Evolutionary conservation across 2,797 vertebrate species (phyloP), one percentile per base, ranked within the genome.

Genomic region (Carapus acus): DNA sequence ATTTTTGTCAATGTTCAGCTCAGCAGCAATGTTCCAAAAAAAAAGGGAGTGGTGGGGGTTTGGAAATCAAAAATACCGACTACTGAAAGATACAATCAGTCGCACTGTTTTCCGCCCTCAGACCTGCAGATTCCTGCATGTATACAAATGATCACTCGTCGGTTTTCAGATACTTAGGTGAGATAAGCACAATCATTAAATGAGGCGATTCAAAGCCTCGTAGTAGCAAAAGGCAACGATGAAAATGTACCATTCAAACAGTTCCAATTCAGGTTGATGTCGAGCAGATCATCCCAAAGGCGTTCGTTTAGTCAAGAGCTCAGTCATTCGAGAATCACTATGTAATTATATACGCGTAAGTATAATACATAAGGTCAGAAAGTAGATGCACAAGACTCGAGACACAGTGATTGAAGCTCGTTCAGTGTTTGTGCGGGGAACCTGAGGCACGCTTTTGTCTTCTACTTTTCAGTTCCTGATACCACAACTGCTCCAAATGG

Each of bases 161-260:
- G 48, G 24, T 56, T 54, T 70, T 39, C 37, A 36, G 34, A 36
- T 36, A 36, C 11, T 36, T 36, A 48, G 57, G 48, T 31, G 3
- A 38, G 62, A 49, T 69, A 65, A 72, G 56, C 77, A 79, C 77
- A 77, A 65, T 76, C 43, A 6, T 79, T 44, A 48, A 67, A 72
- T 51, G 65, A 81, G 59, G 54, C 71, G n/a, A 40, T 43, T 54
- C 21, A 55, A 52, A 58, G 67, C 73, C 71, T 78, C 69, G 62
- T 9, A 56, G 55, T 53, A 68, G 73, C 67, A 76, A 76, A 83
- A 83, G 84, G 78, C 77, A 79, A 78, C 69, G 20, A 38, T 65
- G 41, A 57, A 67, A 67, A 41, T 19, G 14, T 41, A 17, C 17
- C 67, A 70, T 62, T 27, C 43, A 60, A 71, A 29, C 24, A 48